Percentiles rank a stretch among this genome's conserved stretches.
These are phyloP conservation scores for Cheilinus undulatus DNA, from an alignment of 2,113 vertebrate species.

Conservation along the genomic window DNA sequence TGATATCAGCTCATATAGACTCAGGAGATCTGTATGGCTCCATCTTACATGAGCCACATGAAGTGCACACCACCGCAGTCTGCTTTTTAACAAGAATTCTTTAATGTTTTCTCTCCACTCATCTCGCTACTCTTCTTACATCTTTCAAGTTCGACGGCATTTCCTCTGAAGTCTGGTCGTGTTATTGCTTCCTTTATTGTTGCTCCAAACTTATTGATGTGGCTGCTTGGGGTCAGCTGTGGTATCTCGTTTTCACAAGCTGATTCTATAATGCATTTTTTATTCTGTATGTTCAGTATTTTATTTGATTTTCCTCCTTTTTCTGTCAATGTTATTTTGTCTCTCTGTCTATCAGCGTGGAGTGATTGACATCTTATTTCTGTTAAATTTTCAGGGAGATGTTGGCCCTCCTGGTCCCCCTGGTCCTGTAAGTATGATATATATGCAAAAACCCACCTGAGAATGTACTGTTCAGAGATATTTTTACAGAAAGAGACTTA, in stretches of 20 bases:
- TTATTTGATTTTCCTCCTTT: not conserved
- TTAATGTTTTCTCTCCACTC: conserved; percentile 24
- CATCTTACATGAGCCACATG: not conserved
- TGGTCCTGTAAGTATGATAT: conserved; percentile 86
- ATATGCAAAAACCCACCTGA: conserved; percentile 9
- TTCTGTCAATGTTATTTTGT: not conserved
- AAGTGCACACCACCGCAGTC: not conserved
- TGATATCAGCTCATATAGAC: not conserved
- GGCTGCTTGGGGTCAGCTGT: conserved; percentile 26
- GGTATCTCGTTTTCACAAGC: conserved; percentile 24
- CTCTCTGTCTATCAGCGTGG: not conserved
- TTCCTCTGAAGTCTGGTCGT: conserved; percentile 41
- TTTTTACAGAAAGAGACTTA: too few relatives aligned
- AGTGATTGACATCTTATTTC: conserved; percentile 21
- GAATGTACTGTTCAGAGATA: too few relatives aligned
- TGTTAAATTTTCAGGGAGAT: conserved; percentile 81
- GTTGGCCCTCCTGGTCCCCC: conserved; percentile 84
- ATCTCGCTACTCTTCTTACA: conserved; percentile 22
- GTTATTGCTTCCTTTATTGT: conserved; percentile 34
- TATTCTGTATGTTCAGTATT: not conserved
- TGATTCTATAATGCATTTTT: conserved; percentile 18
- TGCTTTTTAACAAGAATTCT: conserved; percentile 10
- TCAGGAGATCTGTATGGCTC: not conserved
- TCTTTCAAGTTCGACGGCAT: conserved; percentile 23
- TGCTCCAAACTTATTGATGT: conserved; percentile 26